These are phyloP conservation scores for Tupiocoris notatus DNA, from an alignment of 2,888 invertebrate species.

Conservation along the genomic window DNA sequence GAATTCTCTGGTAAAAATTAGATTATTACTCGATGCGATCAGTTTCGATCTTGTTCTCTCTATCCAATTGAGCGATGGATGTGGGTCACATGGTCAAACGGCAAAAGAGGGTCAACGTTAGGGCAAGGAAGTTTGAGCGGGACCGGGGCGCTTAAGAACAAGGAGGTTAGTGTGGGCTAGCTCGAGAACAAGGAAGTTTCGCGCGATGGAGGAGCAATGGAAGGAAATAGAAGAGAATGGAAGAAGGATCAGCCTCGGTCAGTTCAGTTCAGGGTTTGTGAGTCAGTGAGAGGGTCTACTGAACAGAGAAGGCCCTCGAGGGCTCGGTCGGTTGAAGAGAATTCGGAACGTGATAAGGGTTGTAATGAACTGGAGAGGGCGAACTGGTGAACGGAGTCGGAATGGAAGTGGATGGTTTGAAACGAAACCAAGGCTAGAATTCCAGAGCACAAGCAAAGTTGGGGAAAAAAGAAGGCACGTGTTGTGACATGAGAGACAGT, in stretches of 20 bases:
- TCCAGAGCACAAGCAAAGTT: neutral
- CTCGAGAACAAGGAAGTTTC: too few species aligned
- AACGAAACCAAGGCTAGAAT: neutral
- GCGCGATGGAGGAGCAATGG: too few species aligned
- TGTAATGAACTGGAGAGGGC: constrained; percentile 30
- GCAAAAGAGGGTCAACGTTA: neutral
- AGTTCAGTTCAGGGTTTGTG: neutral
- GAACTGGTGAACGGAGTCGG: neutral
- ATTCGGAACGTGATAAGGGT: constrained; percentile 43
- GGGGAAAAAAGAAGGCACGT: neutral
- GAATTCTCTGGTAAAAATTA: too few species aligned
- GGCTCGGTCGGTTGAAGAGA: neutral
- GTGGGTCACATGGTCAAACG: neutral
- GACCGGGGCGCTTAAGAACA: too few species aligned
- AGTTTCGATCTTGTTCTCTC: too few species aligned
- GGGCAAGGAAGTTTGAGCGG: neutral
- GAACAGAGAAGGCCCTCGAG: neutral
- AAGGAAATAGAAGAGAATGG: neutral
- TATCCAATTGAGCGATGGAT: neutral
- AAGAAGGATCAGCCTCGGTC: neutral
- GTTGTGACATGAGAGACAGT: neutral
- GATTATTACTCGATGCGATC: too few species aligned
- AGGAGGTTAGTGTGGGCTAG: neutral
- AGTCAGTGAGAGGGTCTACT: neutral
- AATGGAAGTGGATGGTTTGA: neutral